These are phyloP conservation scores for Carlito syrichta DNA, from an alignment of 2,113 vertebrate species.

Conservation along the genomic window DNA sequence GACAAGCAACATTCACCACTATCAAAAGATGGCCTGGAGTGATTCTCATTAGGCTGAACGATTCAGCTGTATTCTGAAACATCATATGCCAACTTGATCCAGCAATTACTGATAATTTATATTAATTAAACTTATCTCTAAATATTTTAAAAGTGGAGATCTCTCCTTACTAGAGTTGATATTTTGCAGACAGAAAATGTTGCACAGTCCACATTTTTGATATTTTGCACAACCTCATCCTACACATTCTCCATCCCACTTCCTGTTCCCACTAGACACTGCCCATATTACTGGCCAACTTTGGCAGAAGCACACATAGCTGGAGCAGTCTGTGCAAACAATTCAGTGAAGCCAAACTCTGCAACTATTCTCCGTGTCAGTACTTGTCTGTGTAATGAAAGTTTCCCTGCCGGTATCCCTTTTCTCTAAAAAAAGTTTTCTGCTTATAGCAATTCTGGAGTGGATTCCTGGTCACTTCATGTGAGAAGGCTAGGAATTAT, in stretches of 20 bases:
- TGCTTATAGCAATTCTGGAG: not conserved
- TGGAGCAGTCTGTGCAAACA: not conserved
- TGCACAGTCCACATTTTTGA: not conserved
- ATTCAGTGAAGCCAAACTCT: not conserved
- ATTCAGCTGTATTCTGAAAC: not conserved
- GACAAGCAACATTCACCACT: accelerated
- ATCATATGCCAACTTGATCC: not conserved
- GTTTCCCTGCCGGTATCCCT: not conserved
- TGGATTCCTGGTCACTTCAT: not conserved
- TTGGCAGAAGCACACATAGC: not conserved
- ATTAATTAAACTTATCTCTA: not conserved
- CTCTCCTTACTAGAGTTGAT: not conserved
- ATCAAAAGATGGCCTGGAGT: not conserved
- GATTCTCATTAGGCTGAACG: not conserved
- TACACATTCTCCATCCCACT: not conserved
- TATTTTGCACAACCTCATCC: not conserved
- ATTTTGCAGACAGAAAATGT: not conserved
- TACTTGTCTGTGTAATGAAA: not conserved
- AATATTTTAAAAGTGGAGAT: not conserved
- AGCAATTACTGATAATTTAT: not conserved
- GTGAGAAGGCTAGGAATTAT: not conserved
- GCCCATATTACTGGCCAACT: not conserved
- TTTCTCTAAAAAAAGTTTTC: not conserved
- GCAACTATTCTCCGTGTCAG: not conserved
- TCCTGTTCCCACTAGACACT: not conserved